Conservation (phyloP, 2,797 vertebrate species). For the Falco rusticolus region DNA sequence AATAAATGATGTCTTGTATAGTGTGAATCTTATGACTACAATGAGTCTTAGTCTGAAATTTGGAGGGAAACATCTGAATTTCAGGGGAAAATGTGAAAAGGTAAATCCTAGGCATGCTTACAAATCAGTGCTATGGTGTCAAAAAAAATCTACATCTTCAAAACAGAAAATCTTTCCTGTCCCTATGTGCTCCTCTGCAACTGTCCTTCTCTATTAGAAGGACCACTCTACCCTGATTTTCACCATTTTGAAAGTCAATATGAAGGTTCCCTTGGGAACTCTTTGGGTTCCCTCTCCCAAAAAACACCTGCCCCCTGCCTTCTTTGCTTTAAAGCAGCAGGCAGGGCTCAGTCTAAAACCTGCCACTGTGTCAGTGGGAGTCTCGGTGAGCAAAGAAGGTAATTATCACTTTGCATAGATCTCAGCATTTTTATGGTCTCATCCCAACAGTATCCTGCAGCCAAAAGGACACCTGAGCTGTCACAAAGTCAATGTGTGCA, state of each 20-base stretch:
- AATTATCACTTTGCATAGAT: background rate
- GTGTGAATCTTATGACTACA: background rate
- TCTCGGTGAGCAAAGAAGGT: background rate
- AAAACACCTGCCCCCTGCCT: background rate
- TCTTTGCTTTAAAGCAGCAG: background rate
- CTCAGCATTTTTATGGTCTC: slow-evolving; percentile 40
- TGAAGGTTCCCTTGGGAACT: no score
- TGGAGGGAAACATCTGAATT: background rate
- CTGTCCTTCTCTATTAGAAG: background rate
- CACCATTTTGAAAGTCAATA: background rate
- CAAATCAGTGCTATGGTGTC: background rate
- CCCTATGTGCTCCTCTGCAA: background rate
- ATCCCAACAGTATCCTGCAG: background rate
- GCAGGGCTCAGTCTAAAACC: background rate
- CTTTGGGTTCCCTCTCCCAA: background rate
- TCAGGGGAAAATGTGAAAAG: background rate
- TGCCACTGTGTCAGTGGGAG: background rate
- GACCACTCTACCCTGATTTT: no score
- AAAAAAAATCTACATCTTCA: background rate
- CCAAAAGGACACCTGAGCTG: slow-evolving; percentile 22
- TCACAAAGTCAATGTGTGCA: background rate
- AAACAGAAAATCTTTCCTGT: background rate
- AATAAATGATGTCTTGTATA: background rate
- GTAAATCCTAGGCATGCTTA: background rate
- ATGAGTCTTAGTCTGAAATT: background rate